Conservation (phyloP, 2,888 invertebrate genomes). For the Agrotis segetum region DNA sequence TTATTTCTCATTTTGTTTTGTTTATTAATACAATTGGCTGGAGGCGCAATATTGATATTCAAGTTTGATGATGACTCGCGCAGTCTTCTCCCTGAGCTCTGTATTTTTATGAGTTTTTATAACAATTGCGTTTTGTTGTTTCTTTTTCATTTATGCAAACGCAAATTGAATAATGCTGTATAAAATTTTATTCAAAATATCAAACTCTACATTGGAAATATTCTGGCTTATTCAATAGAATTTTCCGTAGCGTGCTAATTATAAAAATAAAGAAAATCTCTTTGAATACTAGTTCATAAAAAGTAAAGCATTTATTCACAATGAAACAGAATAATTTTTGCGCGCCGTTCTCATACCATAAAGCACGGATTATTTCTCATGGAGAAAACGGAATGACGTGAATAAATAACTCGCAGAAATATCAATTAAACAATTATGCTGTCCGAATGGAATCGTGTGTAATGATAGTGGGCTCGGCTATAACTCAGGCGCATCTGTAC, state of each 20-base stretch:
- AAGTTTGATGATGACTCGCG: slow-evolving; percentile 90
- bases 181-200: slow-evolving; percentile 23
- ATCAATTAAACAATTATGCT: slow-evolving; percentile 92
- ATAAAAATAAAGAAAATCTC: slow-evolving; percentile 1
- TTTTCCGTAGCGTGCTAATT: slow-evolving; percentile 14
- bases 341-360: slow-evolving; percentile 74
- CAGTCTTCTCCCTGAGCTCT: slow-evolving; percentile 83
- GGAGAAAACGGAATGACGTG: slow-evolving; percentile 88
- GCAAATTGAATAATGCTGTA: slow-evolving; percentile 67
- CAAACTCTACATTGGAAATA: slow-evolving; percentile 1
- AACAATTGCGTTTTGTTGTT: slow-evolving; percentile 81
- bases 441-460: slow-evolving; percentile 91
- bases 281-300: slow-evolving; percentile 29
- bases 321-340: slow-evolving; percentile 59
- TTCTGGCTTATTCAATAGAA: not conserved
- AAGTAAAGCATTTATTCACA: slow-evolving; percentile 36
- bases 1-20: slow-evolving; percentile 91
- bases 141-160: slow-evolving; percentile 77
- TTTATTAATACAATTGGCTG: slow-evolving; percentile 91
- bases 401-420: slow-evolving; percentile 91
- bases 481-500: slow-evolving; percentile 91
- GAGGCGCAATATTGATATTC: slow-evolving; percentile 91
- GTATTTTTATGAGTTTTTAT: slow-evolving; percentile 88
- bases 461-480: slow-evolving; percentile 90
- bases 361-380: slow-evolving; percentile 85